Conservation (phyloP, 2,888 invertebrate species). For the Cheilosia urbana region DNA sequence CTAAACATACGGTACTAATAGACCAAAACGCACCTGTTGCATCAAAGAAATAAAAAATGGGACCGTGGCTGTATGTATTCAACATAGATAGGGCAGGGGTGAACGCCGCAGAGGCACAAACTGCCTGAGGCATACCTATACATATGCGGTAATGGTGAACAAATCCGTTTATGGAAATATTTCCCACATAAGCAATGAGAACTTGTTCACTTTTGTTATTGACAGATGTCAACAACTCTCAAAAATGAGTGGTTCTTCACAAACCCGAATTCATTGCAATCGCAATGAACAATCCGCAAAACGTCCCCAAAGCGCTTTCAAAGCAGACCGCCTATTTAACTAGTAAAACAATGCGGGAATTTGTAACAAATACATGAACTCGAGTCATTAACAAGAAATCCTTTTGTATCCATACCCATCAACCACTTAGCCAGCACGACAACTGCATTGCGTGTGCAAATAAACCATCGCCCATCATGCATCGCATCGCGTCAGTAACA, state of each 20-base stretch:
- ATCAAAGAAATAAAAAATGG: no score
- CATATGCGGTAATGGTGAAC: no score
- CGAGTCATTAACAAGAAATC: constrained; percentile 61
- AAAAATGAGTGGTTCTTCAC: background rate
- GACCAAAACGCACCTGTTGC: no score
- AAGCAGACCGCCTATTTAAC: constrained; percentile 26
- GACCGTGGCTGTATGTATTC: no score
- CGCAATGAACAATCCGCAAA: constrained; percentile 46
- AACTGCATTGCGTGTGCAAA: constrained; percentile 69
- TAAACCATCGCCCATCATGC: constrained; percentile 22
- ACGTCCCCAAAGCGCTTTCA: constrained; percentile 23
- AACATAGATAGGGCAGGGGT: no score
- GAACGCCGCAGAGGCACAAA: no score
- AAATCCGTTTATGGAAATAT: no score
- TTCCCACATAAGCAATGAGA: no score
- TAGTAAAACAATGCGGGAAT: constrained; percentile 52
- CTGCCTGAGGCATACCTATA: no score
- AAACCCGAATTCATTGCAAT: constrained; percentile 2
- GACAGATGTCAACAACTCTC: no score
- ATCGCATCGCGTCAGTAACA: constrained; percentile 3
- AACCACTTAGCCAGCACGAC: constrained; percentile 46
- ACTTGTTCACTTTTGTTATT: no score
- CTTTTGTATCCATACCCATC: constrained; percentile 34
- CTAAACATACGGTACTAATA: no score
- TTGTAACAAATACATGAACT: constrained; percentile 62